Evolutionary conservation across 1,140 invertebrate genomes (phyloP), one percentile per base, ranked within the genome.

Genomic region (Drosophila murphyi): DNA sequence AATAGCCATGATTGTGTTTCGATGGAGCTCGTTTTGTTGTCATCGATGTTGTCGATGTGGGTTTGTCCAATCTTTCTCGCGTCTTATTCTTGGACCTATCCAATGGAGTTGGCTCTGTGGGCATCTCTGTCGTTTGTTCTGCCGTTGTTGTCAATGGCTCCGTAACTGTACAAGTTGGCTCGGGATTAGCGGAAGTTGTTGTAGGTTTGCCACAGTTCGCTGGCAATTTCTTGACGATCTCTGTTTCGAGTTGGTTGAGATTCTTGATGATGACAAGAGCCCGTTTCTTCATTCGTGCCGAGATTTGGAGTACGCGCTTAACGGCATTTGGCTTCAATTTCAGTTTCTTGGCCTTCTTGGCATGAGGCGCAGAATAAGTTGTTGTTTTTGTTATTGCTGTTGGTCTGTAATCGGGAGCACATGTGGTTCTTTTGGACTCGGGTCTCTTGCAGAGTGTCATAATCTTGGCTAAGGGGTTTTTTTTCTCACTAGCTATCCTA

Each of bases 161-260:
- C 7, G 35, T 5, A 7, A 8, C 4, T 43, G 10, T 34, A 20
- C 20, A 20, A 7, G 37, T 52, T 32, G 31, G 3, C 29, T 3
- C 8, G 10, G 8, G 29, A 5, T 10, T 32, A 8, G 2, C n/a
- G 7, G 31, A 8, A 5, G 29, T 52, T 52, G 51, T n/a, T n/a
- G 8, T 28, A 12, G 28, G 0, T 12, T 35, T 50, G 4, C 29
- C 7, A 35, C 65, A 80, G 3, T 10, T 56, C 0, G 43, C 60
- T 5, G 59, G 5, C 5, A 62, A 68, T 10, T 34, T 47, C 8
- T 55, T 61, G 0, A 76, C 35, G 5, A 87, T 20, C 54, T 82
- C 75, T 34, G 47, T 51, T 37, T 87, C 83, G 50, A 87, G 31
- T 10, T 48, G 28, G 28, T 82, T 71, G 0, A 88, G 54, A 34